Evolutionary conservation across 1,140 invertebrate species (phyloP), one percentile per base, ranked within the genome.

Genomic region (Pseudomyrmex pallidus): DNA sequence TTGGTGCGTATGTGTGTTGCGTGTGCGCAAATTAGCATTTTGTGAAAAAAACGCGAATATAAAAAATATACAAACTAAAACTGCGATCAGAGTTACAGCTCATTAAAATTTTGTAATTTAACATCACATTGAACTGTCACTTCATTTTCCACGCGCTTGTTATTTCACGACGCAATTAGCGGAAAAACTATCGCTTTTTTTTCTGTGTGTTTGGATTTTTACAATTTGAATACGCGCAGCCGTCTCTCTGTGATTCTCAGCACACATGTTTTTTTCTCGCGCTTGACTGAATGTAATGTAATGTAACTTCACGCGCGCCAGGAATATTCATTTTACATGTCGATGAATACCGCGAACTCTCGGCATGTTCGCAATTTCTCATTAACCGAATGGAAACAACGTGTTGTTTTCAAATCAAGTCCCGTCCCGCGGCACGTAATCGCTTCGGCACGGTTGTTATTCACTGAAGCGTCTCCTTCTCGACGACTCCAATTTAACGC

Each of bases 331-430:
- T 35, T 35, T 35, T 35, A 35, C 35, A 5, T 35, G 35, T 7
- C 35, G 35, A 35, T 35, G 35, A 7, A 35, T 35, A 1, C 5
- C 0, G 35, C 25, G 35, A 35, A 35, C 0, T 7, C 35, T 35
- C 7, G 35, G 35, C 5, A 5, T 35, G 35, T 35, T 35, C 0
- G 35, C 35, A 35, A 35, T 4, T 78, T 48, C 35, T 35, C 64
- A n/a, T 70, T 70, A 78, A 78, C 68, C 35, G 57, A 12, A 48
- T 12, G 20, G 20, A 57, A 50, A 70, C 56, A 17, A 70, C 20
- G 52, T 56, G 22, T 35, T 35, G 35, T 56, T 59, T n/a, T 70
- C 7, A 25, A 78, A 70, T 78, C 76, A 44, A 77, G 15, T 54
- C 25, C 35, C 9, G 12, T 76, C 5, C 25, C 25, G 25, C n/a